Conservation (phyloP, 2,888 invertebrate genomes). For the Pandemis heparana region DNA sequence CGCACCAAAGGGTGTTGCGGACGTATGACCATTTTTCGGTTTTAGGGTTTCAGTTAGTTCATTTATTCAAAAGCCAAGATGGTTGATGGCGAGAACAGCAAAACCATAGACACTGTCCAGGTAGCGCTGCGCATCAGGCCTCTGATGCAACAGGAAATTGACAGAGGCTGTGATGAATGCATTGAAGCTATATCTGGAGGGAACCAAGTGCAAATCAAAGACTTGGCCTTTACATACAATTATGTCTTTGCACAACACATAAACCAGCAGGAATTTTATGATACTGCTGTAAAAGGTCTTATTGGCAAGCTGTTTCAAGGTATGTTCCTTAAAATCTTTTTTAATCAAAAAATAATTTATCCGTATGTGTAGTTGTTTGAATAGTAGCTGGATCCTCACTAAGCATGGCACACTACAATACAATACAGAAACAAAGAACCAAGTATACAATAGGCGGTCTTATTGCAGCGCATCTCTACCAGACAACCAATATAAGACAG, state of each 20-base stretch:
- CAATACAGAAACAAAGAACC: too few relatives aligned
- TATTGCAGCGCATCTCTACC: too few relatives aligned
- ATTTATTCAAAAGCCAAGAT: conserved; percentile 55
- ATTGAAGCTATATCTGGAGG: conserved; percentile 88
- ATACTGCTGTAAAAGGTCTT: conserved; percentile 89
- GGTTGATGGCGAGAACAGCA: conserved; percentile 68
- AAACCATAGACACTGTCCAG: conserved; percentile 86
- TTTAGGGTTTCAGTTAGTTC: conserved; percentile 8
- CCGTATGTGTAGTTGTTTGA: too few relatives aligned
- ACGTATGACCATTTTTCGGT: conserved; percentile 24
- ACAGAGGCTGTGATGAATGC: conserved; percentile 91
- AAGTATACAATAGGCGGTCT: too few relatives aligned
- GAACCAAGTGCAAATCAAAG: conserved; percentile 90
- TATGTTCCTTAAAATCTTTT: conserved; percentile 53
- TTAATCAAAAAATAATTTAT: too few relatives aligned
- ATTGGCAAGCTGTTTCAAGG: conserved; percentile 92
- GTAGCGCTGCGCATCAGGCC: conserved; percentile 95
- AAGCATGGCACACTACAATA: too few relatives aligned
- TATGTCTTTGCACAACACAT: conserved; percentile 91
- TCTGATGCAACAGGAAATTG: conserved; percentile 89
- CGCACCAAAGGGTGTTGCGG: conserved; percentile 28
- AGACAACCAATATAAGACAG: too few relatives aligned
- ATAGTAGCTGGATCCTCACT: too few relatives aligned
- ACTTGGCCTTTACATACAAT: conserved; percentile 93
- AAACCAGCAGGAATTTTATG: conserved; percentile 90